Base-by-base conservation (phyloP, 2,888 invertebrate genomes). In the Blastobasis lacticolella region DNA sequence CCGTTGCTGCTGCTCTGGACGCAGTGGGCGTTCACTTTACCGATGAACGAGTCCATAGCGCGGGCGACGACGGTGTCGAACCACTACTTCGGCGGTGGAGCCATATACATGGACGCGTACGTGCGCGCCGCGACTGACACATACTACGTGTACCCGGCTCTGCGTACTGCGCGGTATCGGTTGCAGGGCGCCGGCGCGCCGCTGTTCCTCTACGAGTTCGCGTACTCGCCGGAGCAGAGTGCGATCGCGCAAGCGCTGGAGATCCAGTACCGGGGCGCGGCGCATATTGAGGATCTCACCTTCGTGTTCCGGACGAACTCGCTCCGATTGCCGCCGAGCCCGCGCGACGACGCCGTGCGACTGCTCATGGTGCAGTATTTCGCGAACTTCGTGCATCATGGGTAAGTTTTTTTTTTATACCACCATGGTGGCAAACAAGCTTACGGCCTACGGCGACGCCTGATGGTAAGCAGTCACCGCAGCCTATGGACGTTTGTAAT, bases 281-380 rank as follows among this genome's bases (percentile, higher is more conserved):
- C 86, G n/a, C 91, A 91, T 55, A 81, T 89, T 1, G 91, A 91
- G 61, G 91, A 91, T 65, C 61, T 90, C 65, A 89, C 89, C 0
- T 91, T 90, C 56, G 62, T 91, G 7, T 90, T 91, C 57, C 70
- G 68, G 49, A 66, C 69, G 1, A 81, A 81, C 59, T 73, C 77
- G 1, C 41, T 54, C 4, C 23, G 7, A 8, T 40, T 44, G 36
- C 57, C 60, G n/a, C 44, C 56, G 45, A 46, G 54, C 47, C 50
- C 43, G 45, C 46, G 55, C 9, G 67, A 68, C 43, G 60, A 61
- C 5, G n/a, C 9, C 5, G 65, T 64, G 65, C 63, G 55, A 55
- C 49, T 50, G 3, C 60, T 57, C 59, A 61, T 66, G 62, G 59
- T 61, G 4, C 51, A 50, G 0, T 45, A 60, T n/a, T 42, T 65